Conservation (phyloP, 2,888 invertebrate species). For the Lycaena phlaeas region DNA sequence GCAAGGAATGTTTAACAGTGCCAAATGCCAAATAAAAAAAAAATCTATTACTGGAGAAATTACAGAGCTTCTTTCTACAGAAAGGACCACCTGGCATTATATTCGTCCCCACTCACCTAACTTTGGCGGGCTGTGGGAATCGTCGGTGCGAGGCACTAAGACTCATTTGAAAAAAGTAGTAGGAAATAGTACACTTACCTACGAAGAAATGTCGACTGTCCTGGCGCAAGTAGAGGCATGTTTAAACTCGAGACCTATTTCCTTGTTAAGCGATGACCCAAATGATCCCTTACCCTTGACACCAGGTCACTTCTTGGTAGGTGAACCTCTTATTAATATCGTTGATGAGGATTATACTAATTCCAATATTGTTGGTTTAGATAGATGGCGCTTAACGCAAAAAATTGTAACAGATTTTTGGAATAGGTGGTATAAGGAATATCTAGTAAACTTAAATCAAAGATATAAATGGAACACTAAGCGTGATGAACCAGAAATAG, state of each 20-base stretch:
- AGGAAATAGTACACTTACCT: conserved; percentile 1
- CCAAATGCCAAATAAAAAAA: too few relatives aligned
- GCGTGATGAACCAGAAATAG: too few relatives aligned
- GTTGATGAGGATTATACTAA: too few relatives aligned
- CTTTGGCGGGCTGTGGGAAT: conserved; percentile 22
- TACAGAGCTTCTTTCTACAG: not conserved
- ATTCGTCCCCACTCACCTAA: conserved; percentile 19
- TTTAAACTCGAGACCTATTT: conserved; percentile 9
- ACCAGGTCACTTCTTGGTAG: too few relatives aligned
- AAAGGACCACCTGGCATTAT: conserved; percentile 14
- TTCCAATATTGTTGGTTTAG: too few relatives aligned
- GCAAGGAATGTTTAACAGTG: not conserved
- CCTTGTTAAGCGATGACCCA: not conserved
- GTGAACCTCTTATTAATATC: too few relatives aligned
- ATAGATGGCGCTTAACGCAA: too few relatives aligned
- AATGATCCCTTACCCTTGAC: too few relatives aligned
- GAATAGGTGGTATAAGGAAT: too few relatives aligned
- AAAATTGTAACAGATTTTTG: too few relatives aligned
- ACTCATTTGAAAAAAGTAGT: conserved; percentile 5
- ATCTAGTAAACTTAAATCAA: too few relatives aligned
- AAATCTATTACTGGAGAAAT: not conserved
- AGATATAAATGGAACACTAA: too few relatives aligned
- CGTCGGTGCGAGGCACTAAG: conserved; percentile 15
- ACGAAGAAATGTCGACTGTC: conserved; percentile 9
- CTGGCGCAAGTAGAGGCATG: conserved; percentile 10